Evolutionary conservation across 2,113 vertebrate genomes (phyloP), one percentile per base, ranked within the genome.

Genomic region (Indicator indicator): DNA sequence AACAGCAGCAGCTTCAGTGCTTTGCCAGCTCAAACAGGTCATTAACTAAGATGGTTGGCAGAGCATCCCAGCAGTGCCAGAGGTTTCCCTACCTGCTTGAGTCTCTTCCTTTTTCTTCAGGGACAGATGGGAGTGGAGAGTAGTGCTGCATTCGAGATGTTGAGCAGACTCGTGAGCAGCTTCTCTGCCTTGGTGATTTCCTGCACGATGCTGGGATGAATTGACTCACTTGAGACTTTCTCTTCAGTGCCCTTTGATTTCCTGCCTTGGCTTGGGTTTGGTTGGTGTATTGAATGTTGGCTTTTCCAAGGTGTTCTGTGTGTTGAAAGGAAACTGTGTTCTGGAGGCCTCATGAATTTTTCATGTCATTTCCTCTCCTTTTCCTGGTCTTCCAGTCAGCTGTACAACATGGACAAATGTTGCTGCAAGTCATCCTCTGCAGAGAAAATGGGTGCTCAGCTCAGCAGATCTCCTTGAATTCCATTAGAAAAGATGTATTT

Each of bases 161-260:
- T 55, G 79, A 54, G 68, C 27, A 18, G 69, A 42, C 38, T 76
- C 55, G 64, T 28, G 72, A 92, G 64, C 12, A 5, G 59, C 46
- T 83, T 73, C 72, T 88, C 56, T 50, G 59, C 64, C 73, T 38
- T 36, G 30, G 55, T 73, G 71, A n/a, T 67, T 85, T 89, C 55
- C 82, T 89, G 82, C 52, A 32, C 67, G 30, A 1, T 10, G 27
- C 13, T 85, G 68, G 79, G 64, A 65, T 91, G 82, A 83, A 86
- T 85, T 5, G 19, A 36, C 88, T 91, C 27, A 4, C 94, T 91
- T 0, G 26, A 75, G 74, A 93, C 32, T 36, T 87, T 91, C 74
- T 83, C 68, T 91, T 50, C 56, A 9, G 36, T 95, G 63, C 85
- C 50, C 26, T 69, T 68, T 79, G 71, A n/a, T 89, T 95, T 93